These are phyloP conservation scores for Acrobasis suavella DNA, from an alignment of 2,888 invertebrate genomes.

Conservation along the genomic window DNA sequence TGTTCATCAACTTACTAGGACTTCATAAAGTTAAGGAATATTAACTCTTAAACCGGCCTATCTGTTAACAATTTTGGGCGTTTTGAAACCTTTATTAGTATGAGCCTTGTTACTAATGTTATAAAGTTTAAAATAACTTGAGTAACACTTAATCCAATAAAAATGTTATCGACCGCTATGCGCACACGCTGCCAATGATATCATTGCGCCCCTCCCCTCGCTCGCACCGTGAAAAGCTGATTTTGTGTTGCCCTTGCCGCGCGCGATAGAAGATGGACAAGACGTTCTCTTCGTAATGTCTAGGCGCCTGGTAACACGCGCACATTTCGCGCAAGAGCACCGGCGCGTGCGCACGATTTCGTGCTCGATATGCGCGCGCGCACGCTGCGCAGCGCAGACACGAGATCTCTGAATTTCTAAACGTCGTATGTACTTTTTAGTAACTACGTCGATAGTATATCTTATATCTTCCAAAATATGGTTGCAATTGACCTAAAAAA, in stretches of 20 bases:
- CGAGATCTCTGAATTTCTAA: background rate
- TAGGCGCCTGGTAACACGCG: constrained; percentile 72
- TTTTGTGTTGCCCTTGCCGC: background rate
- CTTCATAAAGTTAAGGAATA: constrained; percentile 47
- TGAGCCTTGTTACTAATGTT: background rate
- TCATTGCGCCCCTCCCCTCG: constrained; percentile 26
- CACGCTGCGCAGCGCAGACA: constrained; percentile 34
- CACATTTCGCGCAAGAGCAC: constrained; percentile 80
- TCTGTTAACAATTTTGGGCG: constrained; percentile 25
- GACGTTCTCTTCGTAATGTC: constrained; percentile 35
- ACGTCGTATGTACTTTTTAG: background rate
- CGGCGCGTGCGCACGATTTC: constrained; percentile 67
- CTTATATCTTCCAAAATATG: background rate
- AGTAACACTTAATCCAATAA: background rate
- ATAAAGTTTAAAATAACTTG: background rate
- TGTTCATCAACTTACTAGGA: constrained; percentile 69
- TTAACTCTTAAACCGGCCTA: constrained; percentile 33
- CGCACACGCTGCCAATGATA: constrained; percentile 32
- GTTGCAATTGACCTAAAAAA: background rate
- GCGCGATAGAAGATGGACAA: background rate
- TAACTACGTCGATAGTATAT: background rate
- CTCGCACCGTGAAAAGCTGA: background rate
- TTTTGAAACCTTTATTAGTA: background rate
- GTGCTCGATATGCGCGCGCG: constrained; percentile 61
- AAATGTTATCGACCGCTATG: background rate